Conservation (phyloP, 2,113 vertebrate species). For the Oreotrochilus melanogaster region DNA sequence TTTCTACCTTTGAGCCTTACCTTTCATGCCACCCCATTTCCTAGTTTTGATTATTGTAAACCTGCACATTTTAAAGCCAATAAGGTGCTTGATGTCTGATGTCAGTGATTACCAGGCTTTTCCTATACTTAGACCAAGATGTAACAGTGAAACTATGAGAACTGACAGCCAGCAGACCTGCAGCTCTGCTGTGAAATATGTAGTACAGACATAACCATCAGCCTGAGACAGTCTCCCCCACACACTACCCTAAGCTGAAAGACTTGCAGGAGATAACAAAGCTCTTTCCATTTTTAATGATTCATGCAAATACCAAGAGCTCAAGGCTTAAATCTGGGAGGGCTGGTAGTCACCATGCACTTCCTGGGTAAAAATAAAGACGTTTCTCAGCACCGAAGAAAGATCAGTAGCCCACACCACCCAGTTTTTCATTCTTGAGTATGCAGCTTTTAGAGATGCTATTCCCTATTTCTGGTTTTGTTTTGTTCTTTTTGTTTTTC, state of each 20-base stretch:
- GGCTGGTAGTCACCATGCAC: neutral
- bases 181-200: neutral
- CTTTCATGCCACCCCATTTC: neutral
- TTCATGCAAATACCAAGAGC: neutral
- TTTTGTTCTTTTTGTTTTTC: neutral
- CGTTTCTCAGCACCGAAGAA: neutral
- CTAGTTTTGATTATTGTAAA: neutral
- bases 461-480: neutral
- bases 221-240: neutral
- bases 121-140: neutral
- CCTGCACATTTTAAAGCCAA: neutral
- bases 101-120: neutral
- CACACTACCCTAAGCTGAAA: fast-evolving
- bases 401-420: neutral
- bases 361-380: neutral
- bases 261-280: neutral
- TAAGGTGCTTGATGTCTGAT: neutral
- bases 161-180: neutral
- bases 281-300: neutral
- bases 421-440: neutral
- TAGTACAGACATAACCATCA: neutral
- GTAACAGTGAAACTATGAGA: neutral
- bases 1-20: neutral
- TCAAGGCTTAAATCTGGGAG: neutral
- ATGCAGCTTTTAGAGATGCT: neutral